Conservation (phyloP, 1,140 invertebrate genomes). For the Neodiprion lecontei region DNA sequence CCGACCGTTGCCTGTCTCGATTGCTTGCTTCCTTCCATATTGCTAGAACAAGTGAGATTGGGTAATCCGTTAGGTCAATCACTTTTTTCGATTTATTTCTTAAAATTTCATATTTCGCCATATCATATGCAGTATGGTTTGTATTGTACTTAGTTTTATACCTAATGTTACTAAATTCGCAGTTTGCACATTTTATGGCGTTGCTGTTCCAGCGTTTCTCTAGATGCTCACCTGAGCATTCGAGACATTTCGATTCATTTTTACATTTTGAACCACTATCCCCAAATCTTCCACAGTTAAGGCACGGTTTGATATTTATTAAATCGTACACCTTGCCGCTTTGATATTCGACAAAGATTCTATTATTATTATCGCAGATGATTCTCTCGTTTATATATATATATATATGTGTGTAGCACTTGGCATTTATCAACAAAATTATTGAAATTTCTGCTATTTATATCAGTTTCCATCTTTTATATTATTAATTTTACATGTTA, state of each 20-base stretch:
- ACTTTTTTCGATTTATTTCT: not conserved
- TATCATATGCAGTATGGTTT: not conserved
- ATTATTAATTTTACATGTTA: too few species aligned
- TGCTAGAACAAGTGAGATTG: not conserved
- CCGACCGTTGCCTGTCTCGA: not conserved
- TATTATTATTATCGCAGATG: not conserved
- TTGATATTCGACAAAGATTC: constrained; percentile 3
- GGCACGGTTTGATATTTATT: not conserved
- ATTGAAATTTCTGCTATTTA: not conserved
- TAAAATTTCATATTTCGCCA: not conserved
- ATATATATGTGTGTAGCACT: not conserved
- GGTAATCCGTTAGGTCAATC: not conserved
- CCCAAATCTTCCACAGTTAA: constrained; percentile 1
- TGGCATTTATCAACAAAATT: not conserved
- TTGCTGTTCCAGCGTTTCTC: not conserved
- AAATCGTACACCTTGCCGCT: not conserved
- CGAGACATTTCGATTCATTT: not conserved
- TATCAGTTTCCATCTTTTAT: not conserved
- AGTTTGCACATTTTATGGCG: not conserved
- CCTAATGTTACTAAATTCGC: not conserved
- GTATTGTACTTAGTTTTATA: not conserved
- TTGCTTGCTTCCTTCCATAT: not conserved
- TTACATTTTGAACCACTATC: not conserved
- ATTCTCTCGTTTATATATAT: too few species aligned
- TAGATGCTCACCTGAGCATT: not conserved